phyloP scores from a whole-genome alignment of 2,797 vertebrate species.

The Salmo trutta region DNA sequence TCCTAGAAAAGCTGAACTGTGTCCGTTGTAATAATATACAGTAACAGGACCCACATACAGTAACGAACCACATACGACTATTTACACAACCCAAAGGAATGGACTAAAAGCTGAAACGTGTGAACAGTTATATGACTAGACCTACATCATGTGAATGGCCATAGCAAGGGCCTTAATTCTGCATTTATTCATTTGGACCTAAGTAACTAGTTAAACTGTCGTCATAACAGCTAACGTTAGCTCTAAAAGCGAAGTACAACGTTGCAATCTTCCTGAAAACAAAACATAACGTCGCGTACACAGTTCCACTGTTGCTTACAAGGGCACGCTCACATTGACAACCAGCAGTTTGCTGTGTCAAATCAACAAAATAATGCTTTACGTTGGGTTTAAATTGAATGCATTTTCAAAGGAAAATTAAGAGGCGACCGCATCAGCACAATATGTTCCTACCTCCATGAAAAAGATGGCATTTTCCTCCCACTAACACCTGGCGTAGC shows the following conservation, averaged over 20 bases:
- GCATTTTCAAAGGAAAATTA: neutral
- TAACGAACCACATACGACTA: neutral
- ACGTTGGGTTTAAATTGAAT: neutral
- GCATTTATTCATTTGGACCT: neutral
- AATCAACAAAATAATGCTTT: neutral
- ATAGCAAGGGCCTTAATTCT: neutral
- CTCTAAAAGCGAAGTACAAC: neutral
- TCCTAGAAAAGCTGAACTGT: too few species aligned
- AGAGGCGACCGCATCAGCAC: neutral
- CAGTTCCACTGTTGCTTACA: neutral
- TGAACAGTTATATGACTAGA: neutral
- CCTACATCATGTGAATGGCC: neutral
- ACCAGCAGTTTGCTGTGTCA: neutral
- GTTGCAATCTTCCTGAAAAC: neutral
- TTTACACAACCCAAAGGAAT: too few species aligned
- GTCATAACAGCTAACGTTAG: neutral
- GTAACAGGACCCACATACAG: neutral
- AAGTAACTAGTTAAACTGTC: neutral
- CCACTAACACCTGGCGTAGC: slow-evolving; percentile 52
- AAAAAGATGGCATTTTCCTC: slow-evolving; percentile 70
- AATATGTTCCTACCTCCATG: slow-evolving; percentile 65
- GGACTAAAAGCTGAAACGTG: neutral
- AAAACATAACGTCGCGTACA: neutral
- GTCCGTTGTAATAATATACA: neutral
- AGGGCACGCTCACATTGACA: neutral